These are phyloP conservation scores for Aromia moschata DNA, from an alignment of 2,888 invertebrate genomes.

Conservation along the genomic window DNA sequence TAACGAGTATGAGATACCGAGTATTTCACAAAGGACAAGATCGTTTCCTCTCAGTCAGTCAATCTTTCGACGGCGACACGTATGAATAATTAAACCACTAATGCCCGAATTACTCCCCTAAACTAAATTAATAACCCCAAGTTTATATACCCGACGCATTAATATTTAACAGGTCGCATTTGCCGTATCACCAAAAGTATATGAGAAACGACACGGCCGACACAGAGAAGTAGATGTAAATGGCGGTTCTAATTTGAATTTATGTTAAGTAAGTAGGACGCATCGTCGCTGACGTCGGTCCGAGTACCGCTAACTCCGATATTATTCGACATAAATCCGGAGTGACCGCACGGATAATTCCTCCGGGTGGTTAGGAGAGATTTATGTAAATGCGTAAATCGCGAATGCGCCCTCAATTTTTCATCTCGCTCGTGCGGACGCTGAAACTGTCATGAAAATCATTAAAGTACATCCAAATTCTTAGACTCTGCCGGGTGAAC, in stretches of 20 bases:
- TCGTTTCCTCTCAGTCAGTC: no score
- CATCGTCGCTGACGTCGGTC: not conserved
- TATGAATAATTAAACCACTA: not conserved
- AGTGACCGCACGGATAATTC: not conserved
- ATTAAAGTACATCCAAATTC: no score
- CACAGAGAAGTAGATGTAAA: not conserved
- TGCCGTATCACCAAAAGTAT: not conserved
- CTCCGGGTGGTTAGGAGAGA: no score
- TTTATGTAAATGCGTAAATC: no score
- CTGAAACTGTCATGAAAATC: no score
- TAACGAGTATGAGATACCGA: no score
- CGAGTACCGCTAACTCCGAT: not conserved
- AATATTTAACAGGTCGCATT: not conserved
- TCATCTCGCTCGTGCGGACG: no score
- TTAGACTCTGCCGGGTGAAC: no score
- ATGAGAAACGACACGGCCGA: not conserved
- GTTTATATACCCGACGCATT: not conserved
- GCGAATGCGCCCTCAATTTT: no score
- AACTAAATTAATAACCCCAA: not conserved
- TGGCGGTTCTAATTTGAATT: constrained; percentile 1
- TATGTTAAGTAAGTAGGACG: not conserved
- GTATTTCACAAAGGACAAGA: no score
- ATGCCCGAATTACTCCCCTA: not conserved
- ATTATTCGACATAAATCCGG: not conserved
- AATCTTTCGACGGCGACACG: not conserved